Percentiles rank a stretch among this genome's conserved stretches.
Conservation (phyloP, 2,113 vertebrate species). For the Australoheros scitulus region DNA sequence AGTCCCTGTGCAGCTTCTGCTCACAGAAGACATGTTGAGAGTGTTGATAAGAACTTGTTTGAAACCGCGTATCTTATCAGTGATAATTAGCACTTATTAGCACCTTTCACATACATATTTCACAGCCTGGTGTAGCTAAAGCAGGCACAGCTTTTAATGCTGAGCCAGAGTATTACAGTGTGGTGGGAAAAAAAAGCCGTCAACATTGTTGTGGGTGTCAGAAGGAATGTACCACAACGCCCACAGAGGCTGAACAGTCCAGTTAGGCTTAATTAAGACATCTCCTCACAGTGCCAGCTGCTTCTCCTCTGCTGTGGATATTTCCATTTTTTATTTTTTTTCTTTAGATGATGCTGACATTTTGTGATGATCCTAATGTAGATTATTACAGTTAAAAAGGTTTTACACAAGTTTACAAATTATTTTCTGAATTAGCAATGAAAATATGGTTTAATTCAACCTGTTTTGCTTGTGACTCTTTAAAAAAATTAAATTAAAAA, state of each 20-base stretch:
- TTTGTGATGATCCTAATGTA: neutral
- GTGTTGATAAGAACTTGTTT: neutral
- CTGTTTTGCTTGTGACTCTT: neutral
- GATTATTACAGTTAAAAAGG: neutral
- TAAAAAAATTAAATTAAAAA: neutral
- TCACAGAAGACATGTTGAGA: neutral
- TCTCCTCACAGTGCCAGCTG: neutral
- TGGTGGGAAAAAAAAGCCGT: conserved; percentile 20
- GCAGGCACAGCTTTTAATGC: neutral
- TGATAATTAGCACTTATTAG: neutral
- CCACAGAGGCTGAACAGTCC: neutral
- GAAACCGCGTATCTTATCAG: neutral
- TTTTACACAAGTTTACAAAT: neutral
- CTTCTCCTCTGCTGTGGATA: neutral
- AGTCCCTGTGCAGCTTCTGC: neutral
- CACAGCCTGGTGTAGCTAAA: neutral
- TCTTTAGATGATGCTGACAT: neutral
- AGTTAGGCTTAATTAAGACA: neutral
- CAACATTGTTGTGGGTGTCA: conserved; percentile 23
- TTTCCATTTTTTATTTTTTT: neutral
- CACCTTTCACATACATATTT: conserved; percentile 9
- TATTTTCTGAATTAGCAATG: neutral
- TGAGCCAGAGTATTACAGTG: conserved; percentile 19
- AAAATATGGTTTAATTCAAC: neutral
- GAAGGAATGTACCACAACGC: conserved; percentile 10